Percentiles rank a stretch among this genome's conserved stretches.
Conservation (phyloP, 2,888 invertebrate genomes). For the Anorthoa munda region DNA sequence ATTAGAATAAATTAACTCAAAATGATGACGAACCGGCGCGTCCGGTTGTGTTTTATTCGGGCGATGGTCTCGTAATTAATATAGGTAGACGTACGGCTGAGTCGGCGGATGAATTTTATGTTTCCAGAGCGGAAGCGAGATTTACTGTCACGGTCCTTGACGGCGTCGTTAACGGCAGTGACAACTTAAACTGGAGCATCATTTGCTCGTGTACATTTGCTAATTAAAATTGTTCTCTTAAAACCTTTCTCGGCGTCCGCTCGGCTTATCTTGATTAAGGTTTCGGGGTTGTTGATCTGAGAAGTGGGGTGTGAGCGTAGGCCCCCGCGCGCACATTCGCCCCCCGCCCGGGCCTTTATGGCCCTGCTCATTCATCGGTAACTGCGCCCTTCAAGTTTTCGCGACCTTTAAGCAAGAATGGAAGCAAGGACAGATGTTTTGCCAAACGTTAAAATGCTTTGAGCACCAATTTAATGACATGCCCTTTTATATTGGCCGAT, state of each 20-base stretch:
- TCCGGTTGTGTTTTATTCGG: constrained; percentile 76
- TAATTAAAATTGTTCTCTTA: constrained; percentile 81
- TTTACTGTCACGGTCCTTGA: constrained; percentile 64
- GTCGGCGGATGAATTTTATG: constrained; percentile 68
- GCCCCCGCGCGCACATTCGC: constrained; percentile 60
- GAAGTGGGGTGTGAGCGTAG: constrained; percentile 76
- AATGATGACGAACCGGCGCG: constrained; percentile 75
- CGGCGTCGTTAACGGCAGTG: constrained; percentile 59
- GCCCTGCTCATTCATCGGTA: constrained; percentile 82
- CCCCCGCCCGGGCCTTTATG: constrained; percentile 77
- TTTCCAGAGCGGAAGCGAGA: constrained; percentile 71
- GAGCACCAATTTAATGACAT: constrained; percentile 34
- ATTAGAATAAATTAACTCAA: constrained; percentile 79
- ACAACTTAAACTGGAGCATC: constrained; percentile 62
- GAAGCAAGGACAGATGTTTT: constrained; percentile 80
- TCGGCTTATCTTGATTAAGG: constrained; percentile 85
- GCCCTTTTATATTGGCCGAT: not conserved
- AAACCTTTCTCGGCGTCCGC: constrained; percentile 75
- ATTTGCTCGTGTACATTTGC: constrained; percentile 70
- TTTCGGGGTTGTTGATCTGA: constrained; percentile 88
- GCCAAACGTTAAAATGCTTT: constrained; percentile 70
- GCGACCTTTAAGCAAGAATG: constrained; percentile 84
- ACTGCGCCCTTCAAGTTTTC: constrained; percentile 84
- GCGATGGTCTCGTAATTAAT: constrained; percentile 74
- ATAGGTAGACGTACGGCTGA: constrained; percentile 64